phyloP scores from a whole-genome alignment of 2,113 vertebrate species.

The Leuciscus idus region DNA sequence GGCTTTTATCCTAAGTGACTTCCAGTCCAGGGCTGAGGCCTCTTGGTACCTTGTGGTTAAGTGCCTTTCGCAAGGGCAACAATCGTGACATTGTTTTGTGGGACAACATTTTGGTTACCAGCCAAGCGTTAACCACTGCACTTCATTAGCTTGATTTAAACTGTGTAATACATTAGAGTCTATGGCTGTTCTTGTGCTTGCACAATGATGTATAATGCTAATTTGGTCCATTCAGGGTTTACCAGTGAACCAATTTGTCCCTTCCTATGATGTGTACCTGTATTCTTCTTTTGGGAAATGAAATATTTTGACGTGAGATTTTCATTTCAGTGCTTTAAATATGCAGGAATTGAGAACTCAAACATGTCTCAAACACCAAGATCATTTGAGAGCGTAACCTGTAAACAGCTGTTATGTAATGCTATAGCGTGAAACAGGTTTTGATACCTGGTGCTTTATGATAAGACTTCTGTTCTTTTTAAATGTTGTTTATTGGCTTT shows the following conservation, averaged over 20 bases:
- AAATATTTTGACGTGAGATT: slow-evolving; percentile 4
- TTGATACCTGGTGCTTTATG: slow-evolving; percentile 31
- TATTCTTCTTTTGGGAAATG: neutral
- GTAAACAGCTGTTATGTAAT: slow-evolving; percentile 25
- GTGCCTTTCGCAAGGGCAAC: neutral
- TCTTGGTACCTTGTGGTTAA: neutral
- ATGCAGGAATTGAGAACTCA: neutral
- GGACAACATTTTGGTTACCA: slow-evolving; percentile 4
- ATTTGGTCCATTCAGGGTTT: neutral
- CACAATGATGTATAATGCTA: neutral
- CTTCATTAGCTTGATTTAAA: neutral
- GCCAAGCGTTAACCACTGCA: slow-evolving; percentile 2
- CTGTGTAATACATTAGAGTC: neutral
- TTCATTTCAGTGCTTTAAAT: slow-evolving; percentile 5
- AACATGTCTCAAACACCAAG: neutral
- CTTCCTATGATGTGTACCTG: neutral
- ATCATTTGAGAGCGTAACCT: neutral
- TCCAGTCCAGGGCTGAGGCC: neutral
- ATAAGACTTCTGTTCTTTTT: slow-evolving; percentile 1
- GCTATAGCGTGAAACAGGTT: slow-evolving; percentile 12
- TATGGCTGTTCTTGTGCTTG: neutral
- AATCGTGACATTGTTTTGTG: neutral
- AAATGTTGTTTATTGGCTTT: neutral
- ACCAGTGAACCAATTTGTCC: neutral
- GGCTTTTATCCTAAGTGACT: neutral